Conservation (phyloP, 2,888 invertebrate genomes). For the Notodonta ziczac region DNA sequence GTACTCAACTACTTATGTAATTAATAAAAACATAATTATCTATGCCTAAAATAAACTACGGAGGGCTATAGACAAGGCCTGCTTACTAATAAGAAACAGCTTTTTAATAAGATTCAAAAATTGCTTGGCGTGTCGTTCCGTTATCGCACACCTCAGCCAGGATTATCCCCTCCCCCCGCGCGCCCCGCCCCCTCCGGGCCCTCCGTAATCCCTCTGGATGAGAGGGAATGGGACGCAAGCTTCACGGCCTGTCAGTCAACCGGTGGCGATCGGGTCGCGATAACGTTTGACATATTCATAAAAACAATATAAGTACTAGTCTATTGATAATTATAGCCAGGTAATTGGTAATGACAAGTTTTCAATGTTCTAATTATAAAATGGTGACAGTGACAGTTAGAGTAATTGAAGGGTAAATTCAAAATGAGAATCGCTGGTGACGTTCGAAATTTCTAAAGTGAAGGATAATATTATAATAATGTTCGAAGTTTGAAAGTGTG, state of each 20-base stretch:
- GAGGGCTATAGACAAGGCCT: neutral
- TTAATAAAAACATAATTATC: no score
- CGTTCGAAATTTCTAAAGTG: conserved; percentile 7
- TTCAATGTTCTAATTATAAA: neutral
- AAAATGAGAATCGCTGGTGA: conserved; percentile 24
- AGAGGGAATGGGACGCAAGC: conserved; percentile 52
- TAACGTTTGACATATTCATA: conserved; percentile 45
- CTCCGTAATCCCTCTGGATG: conserved; percentile 61
- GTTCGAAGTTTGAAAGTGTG: conserved; percentile 29
- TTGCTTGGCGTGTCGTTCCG: conserved; percentile 13
- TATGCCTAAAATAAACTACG: no score
- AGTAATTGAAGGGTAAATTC: neutral
- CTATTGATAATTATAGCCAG: neutral
- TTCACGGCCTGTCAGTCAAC: conserved; percentile 61
- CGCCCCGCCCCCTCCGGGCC: conserved; percentile 37
- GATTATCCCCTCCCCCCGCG: conserved; percentile 52
- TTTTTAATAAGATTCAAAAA: neutral
- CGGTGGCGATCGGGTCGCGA: conserved; percentile 52
- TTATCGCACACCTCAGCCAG: conserved; percentile 49
- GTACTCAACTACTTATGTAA: no score
- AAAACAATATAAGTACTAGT: conserved; percentile 8
- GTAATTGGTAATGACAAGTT: neutral
- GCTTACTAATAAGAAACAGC: neutral
- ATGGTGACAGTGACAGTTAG: neutral
- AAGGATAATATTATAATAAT: conserved; percentile 19